Percentiles rank a stretch among this genome's conserved stretches.
Conservation (phyloP, 2,888 invertebrate species). For the Pilophorus perplexus region DNA sequence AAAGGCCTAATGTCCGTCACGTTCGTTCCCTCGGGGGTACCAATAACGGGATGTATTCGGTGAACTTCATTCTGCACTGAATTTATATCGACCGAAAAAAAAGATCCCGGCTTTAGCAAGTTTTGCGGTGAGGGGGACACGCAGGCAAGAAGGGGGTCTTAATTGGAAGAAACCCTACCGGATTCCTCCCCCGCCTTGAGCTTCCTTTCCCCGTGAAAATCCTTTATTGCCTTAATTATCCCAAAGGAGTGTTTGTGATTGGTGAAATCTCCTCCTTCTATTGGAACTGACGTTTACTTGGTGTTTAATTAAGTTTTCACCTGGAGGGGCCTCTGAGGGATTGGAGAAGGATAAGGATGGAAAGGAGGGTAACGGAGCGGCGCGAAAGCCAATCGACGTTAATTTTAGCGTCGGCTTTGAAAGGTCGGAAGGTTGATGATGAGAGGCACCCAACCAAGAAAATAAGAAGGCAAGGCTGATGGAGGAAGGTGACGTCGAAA, state of each 20-base stretch:
- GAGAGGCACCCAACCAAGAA: too few relatives aligned
- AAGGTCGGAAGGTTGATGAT: too few relatives aligned
- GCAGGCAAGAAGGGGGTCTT: not conserved
- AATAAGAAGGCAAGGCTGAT: too few relatives aligned
- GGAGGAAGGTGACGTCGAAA: too few relatives aligned
- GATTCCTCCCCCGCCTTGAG: not conserved
- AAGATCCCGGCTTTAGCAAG: too few relatives aligned
- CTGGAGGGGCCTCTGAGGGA: constrained; percentile 4
- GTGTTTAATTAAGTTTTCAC: constrained; percentile 22
- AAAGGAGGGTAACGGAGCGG: not conserved
- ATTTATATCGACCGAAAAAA: too few relatives aligned
- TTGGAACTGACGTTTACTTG: constrained; percentile 20
- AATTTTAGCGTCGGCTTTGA: constrained; percentile 11
- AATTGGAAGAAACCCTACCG: constrained; percentile 4
- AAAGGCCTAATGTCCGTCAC: too few relatives aligned
- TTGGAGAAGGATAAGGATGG: too few relatives aligned
- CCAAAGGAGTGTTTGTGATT: constrained; percentile 16
- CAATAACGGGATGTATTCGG: too few relatives aligned
- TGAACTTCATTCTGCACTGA: too few relatives aligned
- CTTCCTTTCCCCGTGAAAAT: not conserved
- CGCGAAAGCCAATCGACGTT: constrained; percentile 14
- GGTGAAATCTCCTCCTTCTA: constrained; percentile 7
- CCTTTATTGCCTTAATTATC: constrained; percentile 20
- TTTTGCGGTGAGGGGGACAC: not conserved
- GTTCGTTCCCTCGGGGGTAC: too few relatives aligned